Evolutionary conservation across 2,797 vertebrate species (phyloP).

Genomic region (Acanthornis magna): DNA sequence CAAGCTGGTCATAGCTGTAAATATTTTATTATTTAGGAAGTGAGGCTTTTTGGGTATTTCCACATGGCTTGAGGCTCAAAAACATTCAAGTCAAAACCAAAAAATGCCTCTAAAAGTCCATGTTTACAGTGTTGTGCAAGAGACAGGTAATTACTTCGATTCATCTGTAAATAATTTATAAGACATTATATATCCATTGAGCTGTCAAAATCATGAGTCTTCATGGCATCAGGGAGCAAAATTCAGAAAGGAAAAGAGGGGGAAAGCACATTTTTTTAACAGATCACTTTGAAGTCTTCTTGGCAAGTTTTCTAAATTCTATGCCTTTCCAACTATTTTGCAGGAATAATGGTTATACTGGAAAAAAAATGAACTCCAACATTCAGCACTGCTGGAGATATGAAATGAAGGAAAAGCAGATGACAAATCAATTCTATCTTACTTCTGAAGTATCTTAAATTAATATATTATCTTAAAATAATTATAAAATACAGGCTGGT

Average conservation of each 20-base stretch:
- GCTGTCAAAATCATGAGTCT: neutral
- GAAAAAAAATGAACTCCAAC: neutral
- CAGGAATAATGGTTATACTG: neutral
- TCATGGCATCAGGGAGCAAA: neutral
- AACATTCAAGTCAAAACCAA: neutral
- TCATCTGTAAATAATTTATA: neutral
- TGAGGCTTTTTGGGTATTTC: neutral
- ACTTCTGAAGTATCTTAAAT: neutral
- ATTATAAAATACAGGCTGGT: neutral
- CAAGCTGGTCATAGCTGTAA: neutral
- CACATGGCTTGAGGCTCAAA: neutral
- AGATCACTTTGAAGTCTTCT: neutral
- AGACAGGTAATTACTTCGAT: neutral
- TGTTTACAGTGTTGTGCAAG: neutral
- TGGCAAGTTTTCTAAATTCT: neutral
- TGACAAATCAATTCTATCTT: neutral
- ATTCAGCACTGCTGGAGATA: neutral
- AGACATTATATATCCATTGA: neutral
- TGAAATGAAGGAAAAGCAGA: neutral
- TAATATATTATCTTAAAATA: neutral
- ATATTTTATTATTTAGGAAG: neutral
- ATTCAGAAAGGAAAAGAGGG: neutral
- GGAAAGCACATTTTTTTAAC: neutral
- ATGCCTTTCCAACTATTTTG: neutral
- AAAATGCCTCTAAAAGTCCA: neutral